These are phyloP conservation scores for Chrysomela aeneicollis DNA, from an alignment of 2,888 invertebrate genomes.

Conservation along the genomic window DNA sequence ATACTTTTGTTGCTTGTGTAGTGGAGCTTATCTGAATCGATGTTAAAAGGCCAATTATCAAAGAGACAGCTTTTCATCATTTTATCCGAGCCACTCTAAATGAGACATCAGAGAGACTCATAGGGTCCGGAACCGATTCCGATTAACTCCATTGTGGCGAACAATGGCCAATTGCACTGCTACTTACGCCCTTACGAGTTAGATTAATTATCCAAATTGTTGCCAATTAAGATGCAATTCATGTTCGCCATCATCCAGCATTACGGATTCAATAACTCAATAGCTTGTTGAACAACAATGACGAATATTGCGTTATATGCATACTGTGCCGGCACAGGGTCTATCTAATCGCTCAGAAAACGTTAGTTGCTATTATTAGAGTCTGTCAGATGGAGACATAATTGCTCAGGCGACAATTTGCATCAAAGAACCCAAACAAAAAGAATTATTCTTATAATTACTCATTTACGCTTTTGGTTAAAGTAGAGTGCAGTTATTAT, in stretches of 20 bases:
- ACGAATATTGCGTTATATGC: constrained; percentile 14
- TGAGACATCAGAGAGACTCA: constrained; percentile 57
- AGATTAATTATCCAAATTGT: constrained; percentile 65
- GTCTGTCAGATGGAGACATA: constrained; percentile 1
- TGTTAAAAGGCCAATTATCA: constrained; percentile 54
- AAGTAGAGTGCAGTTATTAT: constrained; percentile 19
- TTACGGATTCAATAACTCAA: constrained; percentile 43
- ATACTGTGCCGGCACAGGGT: not conserved
- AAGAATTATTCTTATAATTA: constrained; percentile 24
- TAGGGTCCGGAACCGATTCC: constrained; percentile 60
- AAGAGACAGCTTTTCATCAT: constrained; percentile 52
- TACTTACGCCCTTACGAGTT: constrained; percentile 60
- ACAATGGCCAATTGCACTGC: constrained; percentile 63
- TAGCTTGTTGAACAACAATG: constrained; percentile 14
- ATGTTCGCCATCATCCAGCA: constrained; percentile 58
- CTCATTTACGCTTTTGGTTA: constrained; percentile 21
- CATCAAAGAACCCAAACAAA: constrained; percentile 14
- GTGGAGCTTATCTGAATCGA: constrained; percentile 46
- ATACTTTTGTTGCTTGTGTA: constrained; percentile 42
- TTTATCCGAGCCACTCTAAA: constrained; percentile 54
- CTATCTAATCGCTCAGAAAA: not conserved
- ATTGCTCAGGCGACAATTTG: not conserved
- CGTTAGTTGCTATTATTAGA: not conserved
- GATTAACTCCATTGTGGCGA: constrained; percentile 62
- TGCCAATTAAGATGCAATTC: constrained; percentile 67